These are phyloP conservation scores for Oryzias curvinotus DNA, from an alignment of 2,113 vertebrate species.

Conservation along the genomic window DNA sequence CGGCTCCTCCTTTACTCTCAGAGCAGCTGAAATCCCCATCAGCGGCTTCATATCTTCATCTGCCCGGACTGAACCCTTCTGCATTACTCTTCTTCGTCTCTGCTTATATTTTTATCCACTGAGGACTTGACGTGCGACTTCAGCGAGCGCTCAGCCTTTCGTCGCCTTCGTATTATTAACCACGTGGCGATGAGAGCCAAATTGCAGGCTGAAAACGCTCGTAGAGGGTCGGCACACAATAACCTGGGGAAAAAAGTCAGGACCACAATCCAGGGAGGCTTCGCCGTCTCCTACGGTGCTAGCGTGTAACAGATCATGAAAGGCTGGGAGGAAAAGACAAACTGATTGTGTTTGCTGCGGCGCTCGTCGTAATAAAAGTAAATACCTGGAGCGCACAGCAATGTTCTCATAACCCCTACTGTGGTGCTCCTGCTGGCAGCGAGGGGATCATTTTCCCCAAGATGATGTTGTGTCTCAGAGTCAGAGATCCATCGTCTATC, in stretches of 20 bases:
- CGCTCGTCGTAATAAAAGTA: constrained; percentile 29
- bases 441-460: constrained; percentile 45
- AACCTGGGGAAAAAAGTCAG: constrained; percentile 14
- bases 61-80: background rate
- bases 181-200: constrained; percentile 34
- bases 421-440: constrained; percentile 27
- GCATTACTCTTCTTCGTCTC: constrained; percentile 14
- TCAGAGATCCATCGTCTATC: constrained; percentile 41
- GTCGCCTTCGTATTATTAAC: constrained; percentile 32
- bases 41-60: too few species aligned
- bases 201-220: constrained; percentile 28
- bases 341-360: constrained; percentile 7
- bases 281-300: constrained; percentile 9
- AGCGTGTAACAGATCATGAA: constrained; percentile 29
- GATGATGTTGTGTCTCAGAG: constrained; percentile 44
- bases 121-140: constrained; percentile 26
- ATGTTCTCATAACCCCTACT: constrained; percentile 7
- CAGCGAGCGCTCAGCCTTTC: constrained; percentile 18
- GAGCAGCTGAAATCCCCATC: background rate
- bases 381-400: constrained; percentile 7
- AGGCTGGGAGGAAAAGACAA: constrained; percentile 16
- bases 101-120: constrained; percentile 34
- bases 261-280: constrained; percentile 9
- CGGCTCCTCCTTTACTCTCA: constrained; percentile 18
- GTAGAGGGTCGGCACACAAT: constrained; percentile 5